These are phyloP conservation scores for Micronycteris hirsuta DNA, from an alignment of 2,113 vertebrate genomes.

Conservation along the genomic window DNA sequence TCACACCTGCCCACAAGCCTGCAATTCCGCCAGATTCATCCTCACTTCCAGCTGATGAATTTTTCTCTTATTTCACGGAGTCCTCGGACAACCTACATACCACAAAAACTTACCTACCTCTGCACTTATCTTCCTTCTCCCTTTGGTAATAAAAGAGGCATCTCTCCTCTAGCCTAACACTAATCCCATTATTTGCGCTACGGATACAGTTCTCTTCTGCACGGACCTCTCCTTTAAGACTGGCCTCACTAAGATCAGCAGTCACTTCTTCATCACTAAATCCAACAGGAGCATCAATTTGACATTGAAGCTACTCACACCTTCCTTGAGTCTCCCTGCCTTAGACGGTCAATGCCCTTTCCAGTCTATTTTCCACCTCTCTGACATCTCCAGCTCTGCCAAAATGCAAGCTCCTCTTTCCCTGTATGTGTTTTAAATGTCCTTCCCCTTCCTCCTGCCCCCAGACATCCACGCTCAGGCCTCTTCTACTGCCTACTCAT, in stretches of 20 bases:
- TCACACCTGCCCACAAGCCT: constrained; percentile 50
- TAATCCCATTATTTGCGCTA: not conserved
- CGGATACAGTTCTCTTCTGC: not conserved
- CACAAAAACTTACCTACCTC: not conserved
- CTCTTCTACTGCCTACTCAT: not conserved
- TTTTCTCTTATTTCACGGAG: constrained; percentile 1
- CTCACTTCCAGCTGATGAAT: not conserved
- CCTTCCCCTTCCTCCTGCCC: not conserved
- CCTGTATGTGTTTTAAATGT: not conserved
- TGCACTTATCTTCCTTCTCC: not conserved
- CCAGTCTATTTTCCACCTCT: not conserved
- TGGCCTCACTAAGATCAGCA: not conserved
- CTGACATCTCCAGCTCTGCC: not conserved
- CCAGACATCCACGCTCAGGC: not conserved
- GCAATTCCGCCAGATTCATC: not conserved
- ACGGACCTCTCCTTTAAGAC: not conserved
- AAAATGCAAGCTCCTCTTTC: not conserved
- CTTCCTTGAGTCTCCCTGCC: not conserved
- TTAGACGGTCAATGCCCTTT: not conserved
- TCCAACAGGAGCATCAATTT: not conserved
- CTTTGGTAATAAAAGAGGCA: not conserved
- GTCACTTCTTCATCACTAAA: not conserved
- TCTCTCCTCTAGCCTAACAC: not conserved
- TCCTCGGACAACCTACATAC: not conserved
- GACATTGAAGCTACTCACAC: not conserved